Conservation (phyloP, 2,113 vertebrate species). For the Pontoporia blainvillei region DNA sequence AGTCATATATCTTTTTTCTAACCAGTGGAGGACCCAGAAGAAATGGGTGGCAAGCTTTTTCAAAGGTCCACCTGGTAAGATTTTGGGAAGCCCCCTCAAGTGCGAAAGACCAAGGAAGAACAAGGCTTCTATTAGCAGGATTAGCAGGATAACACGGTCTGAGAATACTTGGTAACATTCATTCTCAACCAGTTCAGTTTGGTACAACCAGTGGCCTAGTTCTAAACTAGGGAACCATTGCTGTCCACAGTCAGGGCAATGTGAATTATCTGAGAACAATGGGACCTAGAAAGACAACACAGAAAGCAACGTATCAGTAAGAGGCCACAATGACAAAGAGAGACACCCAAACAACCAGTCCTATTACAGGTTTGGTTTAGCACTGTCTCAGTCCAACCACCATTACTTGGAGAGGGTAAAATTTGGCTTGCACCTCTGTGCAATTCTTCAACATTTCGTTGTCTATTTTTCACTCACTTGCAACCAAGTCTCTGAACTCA, state of each 20-base stretch:
- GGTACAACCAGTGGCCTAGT: constrained; percentile 73
- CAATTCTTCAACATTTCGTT: constrained; percentile 54
- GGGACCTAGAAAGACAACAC: constrained; percentile 32
- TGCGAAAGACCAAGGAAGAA: constrained; percentile 72
- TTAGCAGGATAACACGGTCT: constrained; percentile 73
- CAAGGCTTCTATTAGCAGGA: constrained; percentile 67
- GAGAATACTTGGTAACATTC: constrained; percentile 74
- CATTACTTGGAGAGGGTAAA: constrained; percentile 27
- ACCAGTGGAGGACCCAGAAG: constrained; percentile 72
- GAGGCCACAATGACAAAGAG: constrained; percentile 15
- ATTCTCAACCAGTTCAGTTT: constrained; percentile 72
- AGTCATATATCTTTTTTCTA: constrained; percentile 70
- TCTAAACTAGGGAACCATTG: constrained; percentile 75
- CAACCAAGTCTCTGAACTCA: constrained; percentile 53
- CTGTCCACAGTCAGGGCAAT: constrained; percentile 71
- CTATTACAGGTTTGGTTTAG: constrained; percentile 32
- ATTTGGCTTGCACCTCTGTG: constrained; percentile 38
- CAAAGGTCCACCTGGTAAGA: constrained; percentile 72
- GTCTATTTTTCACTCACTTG: constrained; percentile 49
- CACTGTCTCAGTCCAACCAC: constrained; percentile 46
- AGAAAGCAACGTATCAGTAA: constrained; percentile 26
- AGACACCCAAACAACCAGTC: background rate
- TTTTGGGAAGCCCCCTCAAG: constrained; percentile 72
- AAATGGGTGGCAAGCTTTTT: constrained; percentile 73
- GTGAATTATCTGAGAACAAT: constrained; percentile 72